Evolutionary conservation across 2,888 invertebrate species (phyloP), one percentile per base, ranked within the genome.

Genomic region (Drosophila neutralis): DNA sequence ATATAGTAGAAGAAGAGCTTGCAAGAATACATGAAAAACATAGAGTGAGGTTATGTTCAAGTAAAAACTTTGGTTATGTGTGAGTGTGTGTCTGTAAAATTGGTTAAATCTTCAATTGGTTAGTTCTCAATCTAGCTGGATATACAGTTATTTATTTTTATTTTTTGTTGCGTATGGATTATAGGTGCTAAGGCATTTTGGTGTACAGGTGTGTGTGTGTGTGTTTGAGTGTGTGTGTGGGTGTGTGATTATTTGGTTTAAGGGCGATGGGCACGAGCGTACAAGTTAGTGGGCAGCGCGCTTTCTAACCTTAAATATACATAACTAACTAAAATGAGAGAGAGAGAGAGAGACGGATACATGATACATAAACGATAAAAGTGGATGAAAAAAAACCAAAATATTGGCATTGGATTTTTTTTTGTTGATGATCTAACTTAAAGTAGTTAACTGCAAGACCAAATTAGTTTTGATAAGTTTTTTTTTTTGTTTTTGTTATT

Each of bases 101-200:
- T 67, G 59, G 61, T 71, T 84, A 54, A 69, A 65, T 69, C 58
- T 21, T 72, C 45, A 66, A 57, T 80, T 72, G 56, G 68, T 85
- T 81, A 76, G 77, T 70, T 70, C 81, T 84, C 69, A 71, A 88
- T 86, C 89, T 89, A 88, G 84, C 84, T 85, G 84, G 87, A 86
- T 84, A 73, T 73, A 40, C 38, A 45, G 24, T 45, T 45, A 7
- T 38, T 40, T 56, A 1, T 56, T 11, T 67, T 62, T 69, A 1
- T 7, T 33, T 68, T 24, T 53, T 58, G 48, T 65, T 70, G 67
- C 69, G 54, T 51, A 71, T 64, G 64, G 81, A 48, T 57, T 15
- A n/a, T 40, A 29, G 66, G 64, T 83, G 83, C 84, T 82, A 71
- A 74, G 86, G 69, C 61, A 42, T 73, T 49, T 56, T 18, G 24